A percentile compares a stretch with the other conserved stretches of the same genome.
Evolutionary conservation across 2,797 vertebrate genomes (phyloP).

Genomic region (Erpetoichthys calabaricus): DNA sequence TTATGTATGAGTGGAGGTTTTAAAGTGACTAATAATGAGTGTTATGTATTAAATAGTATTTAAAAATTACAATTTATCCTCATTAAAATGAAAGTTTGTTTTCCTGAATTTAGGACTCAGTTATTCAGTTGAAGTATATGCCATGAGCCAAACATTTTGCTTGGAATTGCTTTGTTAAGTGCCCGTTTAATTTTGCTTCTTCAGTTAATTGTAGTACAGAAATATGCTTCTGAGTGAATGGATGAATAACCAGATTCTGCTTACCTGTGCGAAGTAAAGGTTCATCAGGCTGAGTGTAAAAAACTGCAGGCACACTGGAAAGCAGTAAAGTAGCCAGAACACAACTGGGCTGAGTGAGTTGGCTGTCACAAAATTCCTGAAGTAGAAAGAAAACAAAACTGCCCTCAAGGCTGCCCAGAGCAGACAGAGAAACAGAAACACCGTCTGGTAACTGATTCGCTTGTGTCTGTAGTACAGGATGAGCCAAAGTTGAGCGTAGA

Average conservation of each 20-base stretch:
- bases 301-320: slow-evolving; percentile 94
- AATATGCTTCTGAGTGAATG: neutral
- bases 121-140: too few species aligned
- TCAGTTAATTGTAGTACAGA: neutral
- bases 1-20: too few species aligned
- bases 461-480: slow-evolving; percentile 86
- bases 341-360: slow-evolving; percentile 74
- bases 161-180: too few species aligned
- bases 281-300: slow-evolving; percentile 93
- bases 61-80: too few species aligned
- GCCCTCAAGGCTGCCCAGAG: slow-evolving; percentile 86
- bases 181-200: too few species aligned
- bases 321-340: slow-evolving; percentile 96
- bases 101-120: too few species aligned
- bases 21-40: too few species aligned
- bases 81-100: too few species aligned
- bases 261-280: slow-evolving; percentile 91
- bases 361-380: slow-evolving; percentile 74
- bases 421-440: slow-evolving; percentile 90
- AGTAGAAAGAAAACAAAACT: slow-evolving; percentile 94
- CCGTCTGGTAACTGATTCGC: slow-evolving; percentile 87
- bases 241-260: slow-evolving; percentile 3
- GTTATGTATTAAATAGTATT: too few species aligned
- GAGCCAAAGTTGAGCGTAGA: slow-evolving; percentile 89
- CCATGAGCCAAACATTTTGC: too few species aligned